Conservation (phyloP, 2,797 vertebrate genomes). For the Enteromius mattozi region DNA sequence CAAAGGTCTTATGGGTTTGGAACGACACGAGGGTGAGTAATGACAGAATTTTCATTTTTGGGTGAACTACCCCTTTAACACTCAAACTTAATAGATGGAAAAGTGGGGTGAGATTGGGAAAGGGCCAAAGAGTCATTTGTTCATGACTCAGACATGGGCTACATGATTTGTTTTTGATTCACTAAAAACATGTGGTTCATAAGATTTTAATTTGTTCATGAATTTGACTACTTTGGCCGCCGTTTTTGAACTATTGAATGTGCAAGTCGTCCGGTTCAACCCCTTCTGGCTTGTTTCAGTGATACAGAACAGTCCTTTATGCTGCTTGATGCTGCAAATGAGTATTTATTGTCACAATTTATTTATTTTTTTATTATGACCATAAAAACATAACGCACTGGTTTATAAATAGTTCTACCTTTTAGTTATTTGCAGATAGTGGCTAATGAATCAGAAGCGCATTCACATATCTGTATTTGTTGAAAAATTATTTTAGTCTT, state of each 20-base stretch:
- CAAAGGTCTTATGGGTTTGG: too few relatives aligned
- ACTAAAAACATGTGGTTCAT: neutral
- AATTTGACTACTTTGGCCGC: neutral
- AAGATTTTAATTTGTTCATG: neutral
- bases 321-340: neutral
- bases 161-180: neutral
- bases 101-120: too few relatives aligned
- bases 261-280: neutral
- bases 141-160: neutral
- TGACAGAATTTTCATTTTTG: too few relatives aligned
- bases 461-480: neutral
- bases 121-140: neutral
- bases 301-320: neutral
- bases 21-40: too few relatives aligned
- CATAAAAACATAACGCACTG: neutral
- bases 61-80: too few relatives aligned
- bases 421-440: neutral
- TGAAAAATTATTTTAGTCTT: neutral
- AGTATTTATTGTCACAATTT: neutral
- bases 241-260: neutral
- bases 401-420: neutral
- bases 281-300: neutral
- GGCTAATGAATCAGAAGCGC: neutral
- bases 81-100: too few relatives aligned
- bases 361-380: neutral